phyloP scores from a whole-genome alignment of 2,888 invertebrate species.

The Drosophila atroscutellata region DNA sequence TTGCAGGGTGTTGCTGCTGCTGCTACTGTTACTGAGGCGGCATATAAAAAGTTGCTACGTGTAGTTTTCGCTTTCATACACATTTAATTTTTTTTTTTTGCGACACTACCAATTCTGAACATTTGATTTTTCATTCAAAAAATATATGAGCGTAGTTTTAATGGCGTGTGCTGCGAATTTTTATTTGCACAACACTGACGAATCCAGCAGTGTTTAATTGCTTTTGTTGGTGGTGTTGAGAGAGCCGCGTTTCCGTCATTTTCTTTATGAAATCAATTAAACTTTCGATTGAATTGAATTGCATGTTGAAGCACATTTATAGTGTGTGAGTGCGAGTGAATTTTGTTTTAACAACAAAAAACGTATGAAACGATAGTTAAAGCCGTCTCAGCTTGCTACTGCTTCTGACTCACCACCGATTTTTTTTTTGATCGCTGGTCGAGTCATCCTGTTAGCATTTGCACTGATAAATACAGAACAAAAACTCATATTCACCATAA shows the following conservation, averaged over 20 bases:
- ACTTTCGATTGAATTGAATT: constrained; percentile 46
- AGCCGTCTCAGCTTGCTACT: background rate
- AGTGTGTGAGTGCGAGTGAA: background rate
- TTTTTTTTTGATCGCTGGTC: constrained; percentile 14
- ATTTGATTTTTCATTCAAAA: constrained; percentile 5
- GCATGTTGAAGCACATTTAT: constrained; percentile 26
- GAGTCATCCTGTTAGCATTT: constrained; percentile 34
- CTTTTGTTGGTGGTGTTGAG: constrained; percentile 11
- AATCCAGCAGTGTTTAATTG: constrained; percentile 1
- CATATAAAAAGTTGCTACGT: constrained; percentile 76
- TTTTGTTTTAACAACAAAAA: constrained; percentile 12
- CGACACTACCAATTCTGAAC: constrained; percentile 21
- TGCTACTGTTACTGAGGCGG: constrained; percentile 55
- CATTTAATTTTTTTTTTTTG: constrained; percentile 36
- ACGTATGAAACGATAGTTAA: constrained; percentile 19
- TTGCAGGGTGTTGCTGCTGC: constrained; percentile 76
- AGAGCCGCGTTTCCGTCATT: constrained; percentile 8
- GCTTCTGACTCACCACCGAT: constrained; percentile 61
- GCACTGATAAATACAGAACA: constrained; percentile 37
- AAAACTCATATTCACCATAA: constrained; percentile 12
- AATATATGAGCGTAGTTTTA: background rate
- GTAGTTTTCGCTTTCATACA: constrained; percentile 69
- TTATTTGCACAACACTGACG: constrained; percentile 30
- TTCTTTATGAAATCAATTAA: constrained; percentile 49
- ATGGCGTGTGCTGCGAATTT: constrained; percentile 25